phyloP scores from a whole-genome alignment of 2,113 vertebrate genomes.

The Pelvicachromis taeniatus region DNA sequence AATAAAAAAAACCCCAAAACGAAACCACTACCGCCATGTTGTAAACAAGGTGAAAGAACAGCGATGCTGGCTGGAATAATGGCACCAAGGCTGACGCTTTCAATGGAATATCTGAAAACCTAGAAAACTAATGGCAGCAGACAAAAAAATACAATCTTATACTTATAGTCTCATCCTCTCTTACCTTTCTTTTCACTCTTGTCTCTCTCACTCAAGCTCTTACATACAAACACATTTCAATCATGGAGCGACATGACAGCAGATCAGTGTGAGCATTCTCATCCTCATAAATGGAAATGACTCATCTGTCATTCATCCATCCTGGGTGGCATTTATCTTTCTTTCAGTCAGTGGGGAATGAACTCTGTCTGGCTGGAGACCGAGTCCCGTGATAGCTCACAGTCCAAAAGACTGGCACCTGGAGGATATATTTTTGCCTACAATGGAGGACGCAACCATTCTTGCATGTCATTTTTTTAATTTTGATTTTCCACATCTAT shows the following conservation, averaged over 20 bases:
- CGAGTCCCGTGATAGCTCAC: conserved; percentile 25
- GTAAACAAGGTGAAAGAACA: neutral
- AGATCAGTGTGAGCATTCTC: conserved; percentile 53
- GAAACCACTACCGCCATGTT: neutral
- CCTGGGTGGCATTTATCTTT: conserved; percentile 57
- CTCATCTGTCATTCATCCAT: conserved; percentile 62
- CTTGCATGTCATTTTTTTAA: conserved; percentile 2
- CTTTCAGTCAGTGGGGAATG: conserved; percentile 27
- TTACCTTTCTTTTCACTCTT: neutral
- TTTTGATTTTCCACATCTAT: conserved; percentile 33
- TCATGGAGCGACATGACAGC: conserved; percentile 42
- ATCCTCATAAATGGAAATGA: conserved; percentile 64
- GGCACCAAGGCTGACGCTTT: neutral
- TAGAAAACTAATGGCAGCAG: neutral
- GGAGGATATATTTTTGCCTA: conserved; percentile 17
- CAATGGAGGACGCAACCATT: conserved; percentile 14
- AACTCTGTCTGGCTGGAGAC: conserved; percentile 49
- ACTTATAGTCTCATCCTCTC: neutral
- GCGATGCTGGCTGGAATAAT: neutral
- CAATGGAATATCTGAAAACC: neutral
- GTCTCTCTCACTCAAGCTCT: conserved; percentile 5
- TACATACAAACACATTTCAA: conserved; percentile 45
- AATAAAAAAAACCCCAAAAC: neutral
- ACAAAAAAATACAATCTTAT: neutral
- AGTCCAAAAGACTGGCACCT: neutral